Conservation (phyloP, 2,113 vertebrate species). For the Forbesichthys papilliferus region DNA sequence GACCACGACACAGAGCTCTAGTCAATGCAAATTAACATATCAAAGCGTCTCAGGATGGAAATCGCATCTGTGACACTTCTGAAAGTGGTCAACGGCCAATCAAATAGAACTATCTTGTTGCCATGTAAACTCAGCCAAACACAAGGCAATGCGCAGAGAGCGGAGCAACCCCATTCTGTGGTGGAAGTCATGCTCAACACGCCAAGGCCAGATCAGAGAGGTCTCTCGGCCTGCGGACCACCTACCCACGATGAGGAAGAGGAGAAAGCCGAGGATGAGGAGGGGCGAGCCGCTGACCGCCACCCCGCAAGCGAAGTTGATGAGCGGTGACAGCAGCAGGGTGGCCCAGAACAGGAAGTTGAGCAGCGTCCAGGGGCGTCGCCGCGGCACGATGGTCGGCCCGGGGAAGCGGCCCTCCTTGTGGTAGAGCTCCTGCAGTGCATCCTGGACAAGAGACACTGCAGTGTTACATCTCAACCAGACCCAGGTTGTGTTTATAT, state of each 20-base stretch:
- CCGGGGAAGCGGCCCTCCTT: conserved; percentile 90
- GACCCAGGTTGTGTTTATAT: neutral
- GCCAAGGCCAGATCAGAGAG: too few relatives aligned
- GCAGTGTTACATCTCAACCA: neutral
- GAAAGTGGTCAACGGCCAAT: too few relatives aligned
- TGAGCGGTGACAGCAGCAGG: conserved; percentile 91
- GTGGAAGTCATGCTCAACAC: too few relatives aligned
- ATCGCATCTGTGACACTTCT: too few relatives aligned
- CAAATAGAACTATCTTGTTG: too few relatives aligned
- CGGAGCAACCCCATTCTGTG: too few relatives aligned
- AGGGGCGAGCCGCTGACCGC: conserved; percentile 93
- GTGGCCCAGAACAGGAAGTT: conserved; percentile 97
- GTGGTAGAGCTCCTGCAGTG: conserved; percentile 90
- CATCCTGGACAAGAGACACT: conserved; percentile 79
- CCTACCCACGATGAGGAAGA: conserved; percentile 92
- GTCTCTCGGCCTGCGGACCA: neutral
- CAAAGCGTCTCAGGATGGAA: too few relatives aligned
- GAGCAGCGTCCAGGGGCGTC: conserved; percentile 90
- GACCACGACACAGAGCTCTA: too few relatives aligned
- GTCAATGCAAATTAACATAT: too few relatives aligned
- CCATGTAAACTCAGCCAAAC: too few relatives aligned
- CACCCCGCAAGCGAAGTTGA: conserved; percentile 90
- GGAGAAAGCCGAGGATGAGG: conserved; percentile 90
- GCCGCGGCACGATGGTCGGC: conserved; percentile 79
- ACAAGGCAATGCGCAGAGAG: too few relatives aligned